phyloP scores from a whole-genome alignment of 2,113 vertebrate species.

The Litocranius walleri region DNA sequence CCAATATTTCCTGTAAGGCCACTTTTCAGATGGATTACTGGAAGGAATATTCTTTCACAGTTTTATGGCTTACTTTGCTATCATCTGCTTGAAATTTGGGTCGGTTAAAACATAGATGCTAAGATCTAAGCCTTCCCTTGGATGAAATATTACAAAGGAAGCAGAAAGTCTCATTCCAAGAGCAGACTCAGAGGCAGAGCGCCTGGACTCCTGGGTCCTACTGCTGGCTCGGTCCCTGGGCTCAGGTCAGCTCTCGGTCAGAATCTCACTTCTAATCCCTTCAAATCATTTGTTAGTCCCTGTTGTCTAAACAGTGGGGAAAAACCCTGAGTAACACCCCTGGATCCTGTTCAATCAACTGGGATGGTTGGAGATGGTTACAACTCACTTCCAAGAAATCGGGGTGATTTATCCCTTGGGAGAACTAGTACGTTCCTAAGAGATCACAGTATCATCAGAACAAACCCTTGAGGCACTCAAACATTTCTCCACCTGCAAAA shows the following conservation, averaged over 20 bases:
- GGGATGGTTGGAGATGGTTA: conserved; percentile 43
- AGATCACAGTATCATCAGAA: conserved; percentile 19
- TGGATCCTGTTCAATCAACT: conserved; percentile 65
- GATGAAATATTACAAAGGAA: conserved; percentile 70
- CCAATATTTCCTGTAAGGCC: conserved; percentile 70
- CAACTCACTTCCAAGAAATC: conserved; percentile 68
- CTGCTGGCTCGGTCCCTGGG: conserved; percentile 64
- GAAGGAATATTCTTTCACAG: conserved; percentile 59
- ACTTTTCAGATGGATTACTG: conserved; percentile 61
- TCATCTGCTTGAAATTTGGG: conserved; percentile 71
- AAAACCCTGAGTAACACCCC: conserved; percentile 71
- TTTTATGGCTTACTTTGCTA: conserved; percentile 53
- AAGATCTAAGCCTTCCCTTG: conserved; percentile 60
- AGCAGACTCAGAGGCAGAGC: conserved; percentile 56
- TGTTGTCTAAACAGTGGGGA: conserved; percentile 74
- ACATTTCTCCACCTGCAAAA: conserved; percentile 45
- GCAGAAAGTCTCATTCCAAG: conserved; percentile 59
- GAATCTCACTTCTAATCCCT: conserved; percentile 75
- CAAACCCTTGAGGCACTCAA: neutral
- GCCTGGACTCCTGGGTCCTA: conserved; percentile 68
- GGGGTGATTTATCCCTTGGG: conserved; percentile 54
- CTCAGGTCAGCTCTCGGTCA: conserved; percentile 73
- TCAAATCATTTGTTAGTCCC: conserved; percentile 73
- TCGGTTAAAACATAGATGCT: conserved; percentile 62
- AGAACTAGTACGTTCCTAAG: neutral